Percentiles rank a stretch among this genome's conserved stretches.
Conservation (phyloP, 2,888 invertebrate genomes). For the Cyclophora punctaria region DNA sequence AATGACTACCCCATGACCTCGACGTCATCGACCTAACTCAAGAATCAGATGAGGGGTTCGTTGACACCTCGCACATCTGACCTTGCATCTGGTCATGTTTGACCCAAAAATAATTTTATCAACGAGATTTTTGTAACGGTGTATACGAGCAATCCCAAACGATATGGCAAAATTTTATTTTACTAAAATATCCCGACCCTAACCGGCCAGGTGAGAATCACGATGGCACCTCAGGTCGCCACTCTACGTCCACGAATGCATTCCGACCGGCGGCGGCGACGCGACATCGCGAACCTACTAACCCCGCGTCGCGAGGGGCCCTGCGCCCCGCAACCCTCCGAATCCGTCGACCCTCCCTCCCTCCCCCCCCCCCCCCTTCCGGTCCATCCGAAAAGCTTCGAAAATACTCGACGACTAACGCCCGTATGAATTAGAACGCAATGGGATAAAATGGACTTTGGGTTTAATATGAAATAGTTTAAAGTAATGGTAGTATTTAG, state of each 20-base stretch:
- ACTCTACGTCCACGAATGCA: conserved; percentile 74
- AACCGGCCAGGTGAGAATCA: conserved; percentile 56
- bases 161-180: conserved; percentile 20
- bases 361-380: conserved; percentile 41
- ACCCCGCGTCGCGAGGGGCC: conserved; percentile 71
- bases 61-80: conserved; percentile 65
- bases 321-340: conserved; percentile 69
- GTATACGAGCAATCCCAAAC: conserved; percentile 19
- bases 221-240: conserved; percentile 70
- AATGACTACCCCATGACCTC: conserved; percentile 44
- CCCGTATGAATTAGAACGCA: conserved; percentile 48
- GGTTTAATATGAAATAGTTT: conserved; percentile 24
- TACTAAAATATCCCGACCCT: conserved; percentile 52
- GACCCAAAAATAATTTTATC: conserved; percentile 49
- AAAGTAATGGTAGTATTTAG: conserved; percentile 26
- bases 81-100: conserved; percentile 61
- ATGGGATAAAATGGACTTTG: conserved; percentile 33
- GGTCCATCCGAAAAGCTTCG: conserved; percentile 68
- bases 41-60: conserved; percentile 64
- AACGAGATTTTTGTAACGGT: conserved; percentile 9
- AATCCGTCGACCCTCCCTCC: conserved; percentile 58
- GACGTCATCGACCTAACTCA: conserved; percentile 69
- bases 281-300: conserved; percentile 74
- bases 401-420: conserved; percentile 65
- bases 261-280: conserved; percentile 67